phyloP scores from a whole-genome alignment of 2,113 vertebrate species.

The Sakesphorus luctuosus region DNA sequence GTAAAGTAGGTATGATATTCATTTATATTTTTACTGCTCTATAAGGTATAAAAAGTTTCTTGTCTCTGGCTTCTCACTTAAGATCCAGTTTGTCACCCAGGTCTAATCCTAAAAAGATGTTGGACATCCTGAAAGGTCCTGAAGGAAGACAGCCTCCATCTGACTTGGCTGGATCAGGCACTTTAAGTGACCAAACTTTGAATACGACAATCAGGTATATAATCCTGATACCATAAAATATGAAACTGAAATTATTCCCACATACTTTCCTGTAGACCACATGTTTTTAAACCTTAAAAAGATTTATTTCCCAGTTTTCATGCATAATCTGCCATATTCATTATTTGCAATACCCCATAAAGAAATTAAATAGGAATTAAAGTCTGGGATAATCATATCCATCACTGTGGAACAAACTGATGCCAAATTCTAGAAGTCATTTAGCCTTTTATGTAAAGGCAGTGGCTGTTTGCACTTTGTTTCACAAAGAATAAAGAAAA shows the following conservation, averaged over 20 bases:
- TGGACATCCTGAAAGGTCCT: background rate
- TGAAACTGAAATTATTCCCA: constrained; percentile 27
- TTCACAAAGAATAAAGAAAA: constrained; percentile 51
- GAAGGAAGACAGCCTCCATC: background rate
- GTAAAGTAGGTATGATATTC: background rate
- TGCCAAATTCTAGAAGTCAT: constrained; percentile 12
- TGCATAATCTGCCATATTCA: constrained; percentile 66
- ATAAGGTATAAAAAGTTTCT: background rate
- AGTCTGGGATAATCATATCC: constrained; percentile 56
- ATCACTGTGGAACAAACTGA: constrained; percentile 60
- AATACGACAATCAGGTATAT: constrained; percentile 25
- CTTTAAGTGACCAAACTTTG: background rate
- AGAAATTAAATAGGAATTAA: constrained; percentile 75
- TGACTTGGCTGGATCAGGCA: background rate
- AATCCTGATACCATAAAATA: constrained; percentile 31
- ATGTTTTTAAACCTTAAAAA: constrained; percentile 54
- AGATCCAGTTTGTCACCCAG: background rate
- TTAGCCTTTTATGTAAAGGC: constrained; percentile 21
- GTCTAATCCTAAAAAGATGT: background rate
- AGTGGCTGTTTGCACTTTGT: constrained; percentile 39
- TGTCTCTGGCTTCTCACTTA: background rate
- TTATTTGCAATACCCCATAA: constrained; percentile 71
- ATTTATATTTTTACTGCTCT: background rate
- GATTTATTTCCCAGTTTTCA: constrained; percentile 65
- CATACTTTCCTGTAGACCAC: constrained; percentile 34